Percentiles rank a stretch among this genome's conserved stretches.
These are phyloP conservation scores for Montipora capitata DNA, from an alignment of 92 coral and sea anemone species.

Conservation along the genomic window DNA sequence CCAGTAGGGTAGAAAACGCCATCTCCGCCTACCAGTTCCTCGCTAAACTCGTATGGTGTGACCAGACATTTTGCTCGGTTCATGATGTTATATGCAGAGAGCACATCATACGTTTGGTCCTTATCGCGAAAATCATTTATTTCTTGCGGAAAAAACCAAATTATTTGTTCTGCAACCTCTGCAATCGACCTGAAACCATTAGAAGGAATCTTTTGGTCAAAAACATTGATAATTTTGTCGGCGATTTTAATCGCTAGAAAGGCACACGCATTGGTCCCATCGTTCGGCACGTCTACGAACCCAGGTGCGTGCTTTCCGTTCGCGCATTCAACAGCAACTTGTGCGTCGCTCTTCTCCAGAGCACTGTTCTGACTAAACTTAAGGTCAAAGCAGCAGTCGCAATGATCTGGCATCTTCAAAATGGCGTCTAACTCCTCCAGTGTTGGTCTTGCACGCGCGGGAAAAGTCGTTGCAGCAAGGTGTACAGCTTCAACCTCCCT, in stretches of 20 bases:
- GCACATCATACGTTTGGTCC: background rate
- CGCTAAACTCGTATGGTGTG: too few relatives aligned
- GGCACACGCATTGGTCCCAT: too few relatives aligned
- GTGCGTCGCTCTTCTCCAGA: slow-evolving; percentile 26
- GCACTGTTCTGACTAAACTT: slow-evolving; percentile 43
- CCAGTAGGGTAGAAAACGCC: too few relatives aligned
- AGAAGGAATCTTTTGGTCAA: slow-evolving; percentile 17
- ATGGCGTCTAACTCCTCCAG: slow-evolving; percentile 36
- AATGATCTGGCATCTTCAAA: slow-evolving; percentile 44
- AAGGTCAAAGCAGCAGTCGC: slow-evolving; percentile 40
- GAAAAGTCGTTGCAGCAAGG: slow-evolving; percentile 42
- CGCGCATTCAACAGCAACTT: slow-evolving; percentile 26
- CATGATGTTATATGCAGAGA: too few relatives aligned
- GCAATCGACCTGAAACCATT: slow-evolving; percentile 16
- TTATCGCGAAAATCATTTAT: slow-evolving; percentile 53
- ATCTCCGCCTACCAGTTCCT: too few relatives aligned
- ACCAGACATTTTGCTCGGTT: background rate
- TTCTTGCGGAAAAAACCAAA: slow-evolving; percentile 29
- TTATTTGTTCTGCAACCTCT: slow-evolving; percentile 44
- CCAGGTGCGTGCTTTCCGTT: background rate
- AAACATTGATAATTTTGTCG: background rate
- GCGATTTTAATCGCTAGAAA: too few relatives aligned
- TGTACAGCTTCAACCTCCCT: slow-evolving; percentile 27
- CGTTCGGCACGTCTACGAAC: too few relatives aligned
- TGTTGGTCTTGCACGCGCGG: slow-evolving; percentile 41